Base-by-base conservation (phyloP, 2,888 invertebrate species). In the Eustalomyia histrio region DNA sequence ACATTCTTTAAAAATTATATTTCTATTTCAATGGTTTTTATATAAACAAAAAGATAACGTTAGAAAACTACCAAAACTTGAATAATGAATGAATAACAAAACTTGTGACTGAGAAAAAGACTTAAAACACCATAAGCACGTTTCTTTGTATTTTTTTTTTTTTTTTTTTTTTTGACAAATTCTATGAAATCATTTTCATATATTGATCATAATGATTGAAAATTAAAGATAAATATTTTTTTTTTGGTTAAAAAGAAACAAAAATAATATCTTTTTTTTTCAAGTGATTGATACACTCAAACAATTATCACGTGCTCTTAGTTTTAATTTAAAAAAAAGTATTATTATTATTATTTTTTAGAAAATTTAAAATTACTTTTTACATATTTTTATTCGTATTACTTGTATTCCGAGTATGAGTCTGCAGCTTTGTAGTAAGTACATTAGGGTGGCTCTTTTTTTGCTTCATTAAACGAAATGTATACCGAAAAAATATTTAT, bases 281-380 rank as follows among this genome's bases (percentile, higher is more conserved):
- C 21, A 21, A 3, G 2, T 2, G 21, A 21, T 21, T 21, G 35
- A 14, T 43, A 12, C 14, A 43, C n/a, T 43, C 43, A 73, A 81
- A 75, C 57, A 55, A 75, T 81, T 52, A 78, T 81, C 81, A 81
- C 81, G 81, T 81, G 81, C 81, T 74, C 65, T 71, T 78, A 43
- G 74, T 71, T 78, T 81, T 81, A 74, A 71, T 76, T 21, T 55
- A 43, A 14, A 24, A 67, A 21, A 65, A 64, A 69, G 43, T 18
- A 18, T 12, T 53, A 55, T 21, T 21, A 24, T 43, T 55, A 43
- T 14, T 60, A 61, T 53, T 73, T n/a, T 80, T 64, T 14, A 57
- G 50, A 69, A 75, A 68, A 68, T 52, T 67, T 74, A 81, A 78
- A 74, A 67, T 61, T 67, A 67, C 47, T 57, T 74, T 65, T 35